Evolutionary conservation across 2,888 invertebrate genomes (phyloP).

Genomic region (Hemaris fuciformis): DNA sequence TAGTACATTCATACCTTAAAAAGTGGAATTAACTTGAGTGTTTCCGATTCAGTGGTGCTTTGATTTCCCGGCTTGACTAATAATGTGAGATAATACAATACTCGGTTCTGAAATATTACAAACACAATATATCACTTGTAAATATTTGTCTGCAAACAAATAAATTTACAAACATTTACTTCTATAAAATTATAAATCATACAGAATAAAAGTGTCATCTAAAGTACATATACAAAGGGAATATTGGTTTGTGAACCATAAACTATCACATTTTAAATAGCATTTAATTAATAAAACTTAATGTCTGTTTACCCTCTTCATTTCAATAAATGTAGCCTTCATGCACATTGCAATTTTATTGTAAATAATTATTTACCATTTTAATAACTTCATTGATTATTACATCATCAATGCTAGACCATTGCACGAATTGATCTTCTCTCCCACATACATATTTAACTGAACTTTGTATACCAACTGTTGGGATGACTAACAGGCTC

Average conservation of each 20-base stretch:
- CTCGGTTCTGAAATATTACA: slow-evolving; percentile 72
- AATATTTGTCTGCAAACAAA: too few species aligned
- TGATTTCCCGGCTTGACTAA: slow-evolving; percentile 49
- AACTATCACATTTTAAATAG: too few species aligned
- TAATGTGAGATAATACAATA: slow-evolving; percentile 65
- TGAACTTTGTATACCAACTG: slow-evolving; percentile 70
- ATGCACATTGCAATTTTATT: neutral
- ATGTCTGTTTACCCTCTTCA: too few species aligned
- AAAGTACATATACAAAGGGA: too few species aligned
- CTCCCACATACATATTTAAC: slow-evolving; percentile 68
- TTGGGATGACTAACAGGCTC: slow-evolving; percentile 66
- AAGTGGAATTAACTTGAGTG: slow-evolving; percentile 57
- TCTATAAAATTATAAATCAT: too few species aligned
- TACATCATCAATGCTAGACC: slow-evolving; percentile 70
- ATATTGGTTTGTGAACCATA: too few species aligned
- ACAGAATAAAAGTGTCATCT: too few species aligned
- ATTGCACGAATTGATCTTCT: slow-evolving; percentile 66
- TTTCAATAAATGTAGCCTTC: too few species aligned
- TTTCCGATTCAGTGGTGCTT: slow-evolving; percentile 36
- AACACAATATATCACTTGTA: too few species aligned
- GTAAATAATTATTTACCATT: slow-evolving; percentile 47
- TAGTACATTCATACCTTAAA: slow-evolving; percentile 56
- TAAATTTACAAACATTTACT: too few species aligned
- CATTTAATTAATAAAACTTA: neutral
- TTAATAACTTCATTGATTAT: slow-evolving; percentile 77